Base-by-base conservation (phyloP, 2,113 vertebrate species). In the Euleptes europaea region DNA sequence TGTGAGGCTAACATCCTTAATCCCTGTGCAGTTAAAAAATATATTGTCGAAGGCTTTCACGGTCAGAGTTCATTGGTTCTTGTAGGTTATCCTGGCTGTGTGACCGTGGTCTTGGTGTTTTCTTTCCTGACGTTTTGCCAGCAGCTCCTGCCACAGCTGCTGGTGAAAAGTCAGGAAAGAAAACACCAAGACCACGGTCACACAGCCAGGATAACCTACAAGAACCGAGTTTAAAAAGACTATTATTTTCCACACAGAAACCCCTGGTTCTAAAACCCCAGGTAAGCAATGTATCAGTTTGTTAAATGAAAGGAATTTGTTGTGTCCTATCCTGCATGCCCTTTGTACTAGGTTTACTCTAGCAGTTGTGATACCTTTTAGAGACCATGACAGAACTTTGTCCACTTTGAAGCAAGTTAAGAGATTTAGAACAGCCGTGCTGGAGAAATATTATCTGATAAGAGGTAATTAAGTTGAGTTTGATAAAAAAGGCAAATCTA, bases 341-440 rank as follows among this genome's bases (percentile, higher is more conserved):
- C 86, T 26, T 82, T 88, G 10, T 66, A 75, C 73, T 93, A 14
- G 3, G 71, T 89, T 89, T 85, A 86, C 51, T 85, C 57, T 35
- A 85, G 17, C 19, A 88, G 51, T 85, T 91, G 86, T 66, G 83
- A 5, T 57, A 73, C 74, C 77, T 88, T 90, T 67, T 86, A 80
- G 79, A 87, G 87, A 85, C 14, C 82, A 31, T 44, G 66, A 84
- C 14, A 83, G 65, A 94, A 90, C n/a, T 90, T 91, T 84, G 14
- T 86, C 88, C 86, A 42, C 85, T 86, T 82, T 5, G 0, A 72
- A 82, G 40, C 82, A 75, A 91, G 88, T 94, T 84, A 87, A 92
- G 86, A 93, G 85, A 88, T 90, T 93, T 91, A 91, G 75, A 92
- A 70, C 15, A 91, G 90, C 82, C 92, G 83, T 91, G 88, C 80